Percentiles rank a stretch among this genome's conserved stretches.
phyloP scores from a whole-genome alignment of 2,113 vertebrate genomes.

The Sapajus apella region DNA sequence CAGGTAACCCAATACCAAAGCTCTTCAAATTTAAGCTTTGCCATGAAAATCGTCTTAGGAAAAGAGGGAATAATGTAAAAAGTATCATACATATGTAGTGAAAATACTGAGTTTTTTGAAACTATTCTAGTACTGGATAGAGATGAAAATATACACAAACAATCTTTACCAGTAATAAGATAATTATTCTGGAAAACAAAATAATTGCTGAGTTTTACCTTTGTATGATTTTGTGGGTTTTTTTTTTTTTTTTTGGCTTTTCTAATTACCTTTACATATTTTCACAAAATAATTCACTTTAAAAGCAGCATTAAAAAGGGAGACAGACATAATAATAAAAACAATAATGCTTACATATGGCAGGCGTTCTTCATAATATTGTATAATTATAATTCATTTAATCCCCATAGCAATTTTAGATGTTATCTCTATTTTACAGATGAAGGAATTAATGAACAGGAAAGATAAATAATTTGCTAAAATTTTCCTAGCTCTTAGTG shows the following conservation, averaged over 20 bases:
- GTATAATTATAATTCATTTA: neutral
- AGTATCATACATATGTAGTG: neutral
- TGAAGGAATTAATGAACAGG: neutral
- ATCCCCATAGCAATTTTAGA: neutral
- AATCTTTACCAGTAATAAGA: neutral
- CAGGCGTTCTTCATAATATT: neutral
- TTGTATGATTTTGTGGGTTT: neutral
- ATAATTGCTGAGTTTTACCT: neutral
- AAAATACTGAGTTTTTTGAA: neutral
- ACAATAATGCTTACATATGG: neutral
- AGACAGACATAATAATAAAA: neutral
- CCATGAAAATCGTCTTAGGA: neutral
- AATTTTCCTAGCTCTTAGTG: neutral
- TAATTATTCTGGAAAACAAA: conserved; percentile 7
- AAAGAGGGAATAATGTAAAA: neutral
- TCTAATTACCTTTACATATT: neutral
- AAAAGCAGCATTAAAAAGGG: neutral
- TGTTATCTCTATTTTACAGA: neutral
- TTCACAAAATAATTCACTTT: neutral
- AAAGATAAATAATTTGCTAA: neutral
- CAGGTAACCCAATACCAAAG: conserved; percentile 14
- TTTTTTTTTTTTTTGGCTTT: neutral
- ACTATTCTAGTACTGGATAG: neutral
- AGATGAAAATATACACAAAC: neutral
- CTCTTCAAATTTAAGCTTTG: conserved; percentile 48